Evolutionary conservation across 2,888 invertebrate genomes (phyloP).

Genomic region (Morpho helenor): DNA sequence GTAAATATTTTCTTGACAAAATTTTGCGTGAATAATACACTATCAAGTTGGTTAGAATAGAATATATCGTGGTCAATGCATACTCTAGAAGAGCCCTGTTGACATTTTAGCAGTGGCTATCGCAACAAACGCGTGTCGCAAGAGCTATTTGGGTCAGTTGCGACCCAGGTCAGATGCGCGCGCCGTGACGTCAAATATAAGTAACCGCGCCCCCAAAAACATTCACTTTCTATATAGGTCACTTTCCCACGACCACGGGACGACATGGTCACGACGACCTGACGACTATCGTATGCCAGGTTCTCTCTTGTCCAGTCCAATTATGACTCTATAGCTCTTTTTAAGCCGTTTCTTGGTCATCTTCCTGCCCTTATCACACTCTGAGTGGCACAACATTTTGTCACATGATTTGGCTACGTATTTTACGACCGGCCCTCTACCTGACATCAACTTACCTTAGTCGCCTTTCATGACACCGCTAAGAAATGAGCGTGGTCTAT

Average conservation of each 20-base stretch:
- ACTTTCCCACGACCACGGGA: slow-evolving; percentile 5
- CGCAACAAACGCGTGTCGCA: slow-evolving; percentile 48
- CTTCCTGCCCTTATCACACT: no score
- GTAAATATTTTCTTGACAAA: neutral
- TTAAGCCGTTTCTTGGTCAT: no score
- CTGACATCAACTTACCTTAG: no score
- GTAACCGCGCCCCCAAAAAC: slow-evolving; percentile 48
- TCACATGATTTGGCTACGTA: no score
- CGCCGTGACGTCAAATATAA: slow-evolving; percentile 66
- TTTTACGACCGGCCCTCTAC: no score
- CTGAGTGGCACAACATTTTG: no score
- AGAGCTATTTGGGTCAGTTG: slow-evolving; percentile 22
- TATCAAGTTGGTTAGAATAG: slow-evolving; percentile 33
- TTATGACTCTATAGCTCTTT: no score
- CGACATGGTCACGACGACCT: neutral
- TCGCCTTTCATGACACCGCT: no score
- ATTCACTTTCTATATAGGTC: slow-evolving; percentile 52
- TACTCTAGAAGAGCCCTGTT: slow-evolving; percentile 51
- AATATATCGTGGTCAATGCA: slow-evolving; percentile 60
- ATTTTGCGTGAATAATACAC: neutral
- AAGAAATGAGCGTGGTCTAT: no score
- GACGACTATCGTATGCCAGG: neutral
- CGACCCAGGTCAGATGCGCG: slow-evolving; percentile 55
- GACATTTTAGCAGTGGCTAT: slow-evolving; percentile 51
- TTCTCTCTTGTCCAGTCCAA: no score